Base-by-base conservation (phyloP, 2,888 invertebrate species). In the Ectropis crepuscularia region DNA sequence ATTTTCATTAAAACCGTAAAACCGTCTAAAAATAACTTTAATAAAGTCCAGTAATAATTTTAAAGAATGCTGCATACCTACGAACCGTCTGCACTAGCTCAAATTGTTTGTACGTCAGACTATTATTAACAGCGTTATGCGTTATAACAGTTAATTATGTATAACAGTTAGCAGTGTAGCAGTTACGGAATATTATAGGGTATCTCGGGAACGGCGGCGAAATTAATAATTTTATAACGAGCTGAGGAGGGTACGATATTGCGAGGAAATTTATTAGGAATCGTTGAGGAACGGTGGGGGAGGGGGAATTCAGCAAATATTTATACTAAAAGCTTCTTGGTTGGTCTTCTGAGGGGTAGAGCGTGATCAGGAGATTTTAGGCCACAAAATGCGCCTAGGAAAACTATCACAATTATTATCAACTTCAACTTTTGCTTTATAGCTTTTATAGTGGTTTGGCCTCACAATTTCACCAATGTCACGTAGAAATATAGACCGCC, bases 191-290 rank as follows among this genome's bases (percentile, higher is more conserved):
- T 41, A 51, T 51, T 41, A 12, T 51, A 41, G 41, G 51, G 51
- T 16, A 51, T 51, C 51, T 41, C n/a, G 51, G 16, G 16, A 51
- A 41, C 41, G 37, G 41, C 28, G 16, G 28, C 51, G 41, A 51
- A 51, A 51, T 51, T 41, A 51, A 51, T 51, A 51, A 51, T 51
- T 42, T 42, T 51, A 51, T 28, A 51, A 51, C 51, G 51, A 51
- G 51, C 51, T 11, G 51, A 41, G 51, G 28, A 41, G 51, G 28
- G 42, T 10, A n/a, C 51, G 41, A 42, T 51, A 41, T 51, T 41
- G 28, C 51, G 51, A 28, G 41, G 12, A 12, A 39, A 50, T 39
- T 12, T 50, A 39, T 50, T 16, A 41, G 41, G 51, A 12, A 50
- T 38, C 50, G 50, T 12, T 1, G 39, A 38, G 50, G 16, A 46